These are phyloP conservation scores for Anguilla pacifica DNA, from an alignment of 2,797 vertebrate species.

Conservation along the genomic window DNA sequence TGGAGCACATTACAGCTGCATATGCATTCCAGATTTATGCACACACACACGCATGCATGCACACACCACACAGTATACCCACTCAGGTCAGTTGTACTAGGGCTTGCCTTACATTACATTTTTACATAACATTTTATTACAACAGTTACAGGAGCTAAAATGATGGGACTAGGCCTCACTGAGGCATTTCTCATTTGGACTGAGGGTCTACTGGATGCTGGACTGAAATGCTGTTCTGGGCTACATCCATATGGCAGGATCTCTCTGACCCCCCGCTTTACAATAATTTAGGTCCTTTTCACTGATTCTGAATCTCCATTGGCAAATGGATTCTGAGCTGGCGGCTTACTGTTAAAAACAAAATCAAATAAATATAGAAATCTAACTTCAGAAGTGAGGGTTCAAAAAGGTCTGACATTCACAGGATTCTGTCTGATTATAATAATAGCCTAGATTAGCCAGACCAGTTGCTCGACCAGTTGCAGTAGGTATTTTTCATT, in stretches of 20 bases:
- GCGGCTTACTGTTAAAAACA: neutral
- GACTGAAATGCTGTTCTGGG: neutral
- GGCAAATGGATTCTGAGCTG: neutral
- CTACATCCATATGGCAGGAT: neutral
- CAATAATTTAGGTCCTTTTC: neutral
- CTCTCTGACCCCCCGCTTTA: neutral
- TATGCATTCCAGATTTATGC: neutral
- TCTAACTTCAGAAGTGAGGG: neutral
- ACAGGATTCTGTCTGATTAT: neutral
- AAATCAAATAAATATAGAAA: neutral
- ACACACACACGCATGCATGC: neutral
- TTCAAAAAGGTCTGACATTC: neutral
- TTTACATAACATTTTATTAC: neutral
- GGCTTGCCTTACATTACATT: neutral
- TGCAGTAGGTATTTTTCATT: neutral
- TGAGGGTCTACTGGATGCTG: neutral
- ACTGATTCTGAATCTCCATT: neutral
- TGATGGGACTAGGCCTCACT: neutral
- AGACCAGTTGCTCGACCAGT: neutral
- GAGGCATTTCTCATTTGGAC: neutral
- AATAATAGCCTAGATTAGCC: neutral
- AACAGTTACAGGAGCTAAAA: neutral
- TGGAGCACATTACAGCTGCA: no score
- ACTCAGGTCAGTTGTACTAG: neutral
- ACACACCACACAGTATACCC: no score